Base-by-base conservation (phyloP, 2,113 vertebrate genomes). In the Aegithalos caudatus region DNA sequence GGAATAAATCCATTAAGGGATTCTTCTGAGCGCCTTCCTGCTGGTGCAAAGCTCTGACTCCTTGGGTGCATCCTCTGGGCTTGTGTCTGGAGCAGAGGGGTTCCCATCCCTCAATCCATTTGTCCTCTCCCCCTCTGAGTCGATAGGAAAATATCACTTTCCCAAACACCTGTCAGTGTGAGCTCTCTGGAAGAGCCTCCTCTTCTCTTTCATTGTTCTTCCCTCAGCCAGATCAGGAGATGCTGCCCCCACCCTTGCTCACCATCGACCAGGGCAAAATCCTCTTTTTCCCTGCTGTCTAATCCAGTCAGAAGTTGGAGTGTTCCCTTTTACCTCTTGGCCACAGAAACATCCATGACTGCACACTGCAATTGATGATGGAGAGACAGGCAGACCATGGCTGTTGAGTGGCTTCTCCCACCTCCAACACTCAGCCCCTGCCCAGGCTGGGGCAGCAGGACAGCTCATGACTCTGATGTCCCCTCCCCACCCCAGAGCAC, bases 351-450 rank as follows among this genome's bases (percentile, higher is more conserved):
- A 4, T 7, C 92, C 44, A 5, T 1, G 3, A 2, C 57, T 25
- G 27, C 38, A 2, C 4, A 0, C 14, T 8, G 31, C 61, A 15
- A 7, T 24, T 21, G 12, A 12, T 6, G 48, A 17, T 2, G 33
- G 42, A 53, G 27, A 2, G 4, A 4, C 33, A 25, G 42, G 38
- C 22, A 42, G 21, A n/a, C 24, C 37, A 3, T 21, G 6, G 73
- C 56, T 3, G 24, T 8, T 5, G 29, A 13, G 14, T 11, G 66
- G 61, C 70, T 86, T 79, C 57, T 82, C 79, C 65, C 73, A n/a
- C 64, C 54, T 24, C n/a, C 62, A 6, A 40, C 58, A 0, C 37
- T n/a, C 81, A 2, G 1, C 1, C 15, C 12, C 10, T 9, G 53
- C 74, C 89, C 74, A 7, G 60, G 45, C 40, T 3, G 7, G 17